A percentile compares a stretch with the other conserved stretches of the same genome.
Evolutionary conservation across 2,113 vertebrate species (phyloP).

Genomic region (Miniopterus natalensis): DNA sequence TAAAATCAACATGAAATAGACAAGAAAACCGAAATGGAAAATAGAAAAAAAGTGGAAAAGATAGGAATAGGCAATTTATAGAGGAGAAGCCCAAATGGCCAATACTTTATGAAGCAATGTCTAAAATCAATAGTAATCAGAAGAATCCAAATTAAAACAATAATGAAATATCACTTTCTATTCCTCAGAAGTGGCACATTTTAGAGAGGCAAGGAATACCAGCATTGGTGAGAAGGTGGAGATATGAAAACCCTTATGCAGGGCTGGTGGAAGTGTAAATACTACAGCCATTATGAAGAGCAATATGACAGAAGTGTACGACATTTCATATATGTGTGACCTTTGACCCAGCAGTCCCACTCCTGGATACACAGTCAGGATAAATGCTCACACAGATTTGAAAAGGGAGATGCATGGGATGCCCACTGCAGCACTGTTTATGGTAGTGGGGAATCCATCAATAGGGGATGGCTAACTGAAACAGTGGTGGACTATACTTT

Average conservation of each 20-base stretch:
- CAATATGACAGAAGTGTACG: not conserved
- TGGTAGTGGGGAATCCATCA: not conserved
- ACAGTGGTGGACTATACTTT: not conserved
- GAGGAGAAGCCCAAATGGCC: not conserved
- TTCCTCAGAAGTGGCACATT: not conserved
- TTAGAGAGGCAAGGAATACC: not conserved
- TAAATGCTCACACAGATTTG: not conserved
- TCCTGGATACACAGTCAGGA: not conserved
- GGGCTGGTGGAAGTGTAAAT: not conserved
- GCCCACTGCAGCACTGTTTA: not conserved
- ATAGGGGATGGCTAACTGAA: not conserved
- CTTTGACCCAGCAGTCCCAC: not conserved
- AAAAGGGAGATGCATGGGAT: not conserved
- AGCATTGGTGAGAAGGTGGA: not conserved
- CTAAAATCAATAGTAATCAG: not conserved
- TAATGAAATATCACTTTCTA: not conserved
- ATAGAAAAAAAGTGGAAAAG: not conserved
- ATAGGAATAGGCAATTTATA: not conserved
- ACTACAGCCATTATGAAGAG: not conserved
- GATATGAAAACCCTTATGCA: not conserved
- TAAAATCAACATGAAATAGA: not conserved
- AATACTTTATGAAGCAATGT: not conserved
- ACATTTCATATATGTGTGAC: not conserved
- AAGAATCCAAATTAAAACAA: constrained; percentile 14
- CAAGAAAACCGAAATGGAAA: not conserved